Conservation (phyloP, 2,888 invertebrate species). For the Tenodera sinensis region DNA sequence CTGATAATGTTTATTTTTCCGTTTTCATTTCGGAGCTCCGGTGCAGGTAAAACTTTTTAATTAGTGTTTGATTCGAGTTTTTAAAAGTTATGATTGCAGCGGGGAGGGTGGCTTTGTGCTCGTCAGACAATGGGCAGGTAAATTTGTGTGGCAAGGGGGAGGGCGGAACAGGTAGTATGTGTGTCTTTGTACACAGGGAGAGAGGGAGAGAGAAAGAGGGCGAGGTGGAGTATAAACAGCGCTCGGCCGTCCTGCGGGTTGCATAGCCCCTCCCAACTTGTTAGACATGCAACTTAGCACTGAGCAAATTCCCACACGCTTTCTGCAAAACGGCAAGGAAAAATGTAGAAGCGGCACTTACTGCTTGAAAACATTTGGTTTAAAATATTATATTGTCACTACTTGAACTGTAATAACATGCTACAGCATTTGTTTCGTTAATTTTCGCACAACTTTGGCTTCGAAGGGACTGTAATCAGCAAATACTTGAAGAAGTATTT, state of each 20-base stretch:
- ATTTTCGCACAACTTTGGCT: too few species aligned
- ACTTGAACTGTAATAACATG: too few species aligned
- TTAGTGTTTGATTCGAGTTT: conserved; percentile 14
- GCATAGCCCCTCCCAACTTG: background rate
- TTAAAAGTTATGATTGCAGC: conserved; percentile 5
- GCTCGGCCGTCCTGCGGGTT: background rate
- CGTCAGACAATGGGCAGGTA: conserved; percentile 1
- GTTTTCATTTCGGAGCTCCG: background rate
- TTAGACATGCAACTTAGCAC: background rate
- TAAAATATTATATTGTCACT: too few species aligned
- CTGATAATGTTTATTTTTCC: background rate
- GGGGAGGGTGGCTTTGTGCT: background rate
- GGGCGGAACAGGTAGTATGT: background rate
- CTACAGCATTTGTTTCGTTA: too few species aligned
- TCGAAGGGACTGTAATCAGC: too few species aligned
- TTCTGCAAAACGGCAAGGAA: background rate
- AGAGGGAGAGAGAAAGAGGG: too few species aligned
- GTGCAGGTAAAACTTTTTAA: conserved; percentile 13
- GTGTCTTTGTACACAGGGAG: background rate
- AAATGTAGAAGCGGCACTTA: background rate
- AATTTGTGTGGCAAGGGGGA: background rate
- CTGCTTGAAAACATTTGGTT: too few species aligned
- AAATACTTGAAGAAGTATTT: too few species aligned
- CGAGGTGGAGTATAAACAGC: too few species aligned
- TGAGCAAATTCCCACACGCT: background rate